Evolutionary conservation across 37 sponge, comb jelly and placozoan species (phyloP), one percentile per base, ranked within the genome.

Genomic region (Halisarca cf. caerulea): DNA sequence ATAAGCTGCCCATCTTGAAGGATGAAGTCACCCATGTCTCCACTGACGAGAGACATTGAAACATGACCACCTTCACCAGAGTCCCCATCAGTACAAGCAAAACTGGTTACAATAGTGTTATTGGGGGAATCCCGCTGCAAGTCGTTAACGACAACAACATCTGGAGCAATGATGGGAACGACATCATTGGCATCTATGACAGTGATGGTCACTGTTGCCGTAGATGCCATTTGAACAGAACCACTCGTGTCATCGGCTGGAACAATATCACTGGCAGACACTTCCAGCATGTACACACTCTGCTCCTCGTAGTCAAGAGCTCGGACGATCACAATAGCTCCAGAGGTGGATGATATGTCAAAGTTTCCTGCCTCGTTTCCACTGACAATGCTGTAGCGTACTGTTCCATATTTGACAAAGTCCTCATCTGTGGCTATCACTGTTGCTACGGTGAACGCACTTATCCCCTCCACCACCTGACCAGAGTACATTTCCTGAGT

Each of bases 181-280:
- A 84, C 90, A 82, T 94, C 94, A 80, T 93, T 94, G 20, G 53
- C 60, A 78, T 90, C 91, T 3, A 62, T 42, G 14, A 94, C 78
- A 23, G 33, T 85, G 24, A 94, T 60, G 8, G 40, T 84, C 51
- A 90, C 44, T 9, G 82, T 85, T 2, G 88, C 47, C 3, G 59
- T 37, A 0, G 70, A 35, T 36, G 39, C 78, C 27, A 82, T 84
- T 4, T 75, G n/a, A 23, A 14, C 61, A 14, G 91, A 87, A 3
- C 83, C 86, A 66, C 87, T 85, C 20, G 62, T 28, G 41, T 90
- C 94, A 43, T 17, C 79, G 0, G 66, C 47, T 44, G 87, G 73
- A 25, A 88, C 88, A 21, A 83, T 59, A 39, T 92, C 83, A 1
- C 47, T 58, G 44, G 92, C 92, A 59, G 2, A 43, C 25, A 92